These are phyloP conservation scores for Plebejus melissa DNA, from an alignment of 2,888 invertebrate species.

Conservation along the genomic window DNA sequence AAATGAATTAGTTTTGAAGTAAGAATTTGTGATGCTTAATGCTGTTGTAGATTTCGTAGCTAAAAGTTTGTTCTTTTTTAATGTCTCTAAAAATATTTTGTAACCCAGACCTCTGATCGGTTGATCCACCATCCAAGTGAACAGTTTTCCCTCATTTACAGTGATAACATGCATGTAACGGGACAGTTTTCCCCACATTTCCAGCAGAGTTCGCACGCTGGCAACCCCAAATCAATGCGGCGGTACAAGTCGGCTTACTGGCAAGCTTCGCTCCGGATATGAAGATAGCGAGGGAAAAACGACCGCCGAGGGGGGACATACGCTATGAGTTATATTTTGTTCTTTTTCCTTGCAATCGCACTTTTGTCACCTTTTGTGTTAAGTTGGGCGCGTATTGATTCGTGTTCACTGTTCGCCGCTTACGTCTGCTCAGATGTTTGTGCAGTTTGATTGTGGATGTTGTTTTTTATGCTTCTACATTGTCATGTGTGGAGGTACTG, in stretches of 20 bases:
- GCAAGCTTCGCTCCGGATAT: slow-evolving; percentile 57
- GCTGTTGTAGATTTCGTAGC: too few species aligned
- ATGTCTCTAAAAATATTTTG: too few species aligned
- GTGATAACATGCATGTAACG: too few species aligned
- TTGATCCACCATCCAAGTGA: not conserved
- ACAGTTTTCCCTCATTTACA: too few species aligned
- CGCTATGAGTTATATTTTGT: slow-evolving; percentile 53
- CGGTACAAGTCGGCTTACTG: slow-evolving; percentile 25
- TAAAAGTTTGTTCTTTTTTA: too few species aligned
- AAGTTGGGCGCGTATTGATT: slow-evolving; percentile 49
- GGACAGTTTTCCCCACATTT: not conserved
- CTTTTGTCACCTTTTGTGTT: slow-evolving; percentile 56
- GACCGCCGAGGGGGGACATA: slow-evolving; percentile 46
- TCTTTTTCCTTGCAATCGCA: slow-evolving; percentile 51
- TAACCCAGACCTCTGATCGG: not conserved
- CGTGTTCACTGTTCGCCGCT: slow-evolving; percentile 36
- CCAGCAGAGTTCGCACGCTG: not conserved
- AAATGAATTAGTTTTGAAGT: too few species aligned
- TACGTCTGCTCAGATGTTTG: slow-evolving; percentile 18
- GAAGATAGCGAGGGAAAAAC: slow-evolving; percentile 73
- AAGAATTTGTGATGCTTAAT: too few species aligned
- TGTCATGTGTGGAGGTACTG: not conserved
- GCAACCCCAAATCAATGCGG: slow-evolving; percentile 22
- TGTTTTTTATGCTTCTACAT: not conserved
- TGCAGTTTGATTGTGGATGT: not conserved